Evolutionary conservation across 2,888 invertebrate species (phyloP).

Genomic region (Theristus sp.): DNA sequence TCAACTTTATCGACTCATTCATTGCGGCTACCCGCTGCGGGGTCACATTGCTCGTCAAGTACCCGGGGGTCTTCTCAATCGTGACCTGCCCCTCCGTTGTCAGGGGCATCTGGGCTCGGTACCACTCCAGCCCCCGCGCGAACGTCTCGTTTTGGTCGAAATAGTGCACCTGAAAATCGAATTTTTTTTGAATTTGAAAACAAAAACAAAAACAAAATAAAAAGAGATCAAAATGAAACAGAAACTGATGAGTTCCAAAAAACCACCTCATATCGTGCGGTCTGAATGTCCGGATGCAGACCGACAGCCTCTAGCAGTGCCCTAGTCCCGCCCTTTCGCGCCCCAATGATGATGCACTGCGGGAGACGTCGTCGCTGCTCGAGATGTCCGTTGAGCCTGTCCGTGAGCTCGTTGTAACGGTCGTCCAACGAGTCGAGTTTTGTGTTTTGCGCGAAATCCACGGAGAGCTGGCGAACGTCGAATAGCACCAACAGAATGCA

Average conservation of each 20-base stretch:
- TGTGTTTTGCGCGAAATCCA: too few species aligned
- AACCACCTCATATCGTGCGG: conserved; percentile 11
- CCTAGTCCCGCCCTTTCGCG: conserved; percentile 80
- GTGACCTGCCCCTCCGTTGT: conserved; percentile 35
- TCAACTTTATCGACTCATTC: conserved; percentile 73
- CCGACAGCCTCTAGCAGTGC: conserved; percentile 77
- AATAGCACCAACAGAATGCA: too few species aligned
- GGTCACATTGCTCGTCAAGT: conserved; percentile 84
- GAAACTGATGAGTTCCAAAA: too few species aligned
- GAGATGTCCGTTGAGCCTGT: too few species aligned
- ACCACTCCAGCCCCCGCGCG: conserved; percentile 52
- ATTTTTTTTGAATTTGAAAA: too few species aligned
- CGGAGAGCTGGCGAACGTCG: too few species aligned
- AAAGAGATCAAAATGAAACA: too few species aligned
- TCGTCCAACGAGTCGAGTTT: too few species aligned
- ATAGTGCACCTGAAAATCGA: too few species aligned
- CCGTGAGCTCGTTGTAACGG: too few species aligned
- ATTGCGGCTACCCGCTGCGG: conserved; percentile 79
- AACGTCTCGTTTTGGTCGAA: conserved; percentile 71
- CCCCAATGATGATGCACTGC: conserved; percentile 73
- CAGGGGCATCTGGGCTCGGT: conserved; percentile 70
- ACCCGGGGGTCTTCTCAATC: conserved; percentile 82
- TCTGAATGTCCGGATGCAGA: conserved; percentile 62
- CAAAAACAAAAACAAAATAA: too few species aligned
- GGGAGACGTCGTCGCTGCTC: conserved; percentile 48